Evolutionary conservation across 2,888 invertebrate species (phyloP).

Genomic region (Blastobasis adustella): DNA sequence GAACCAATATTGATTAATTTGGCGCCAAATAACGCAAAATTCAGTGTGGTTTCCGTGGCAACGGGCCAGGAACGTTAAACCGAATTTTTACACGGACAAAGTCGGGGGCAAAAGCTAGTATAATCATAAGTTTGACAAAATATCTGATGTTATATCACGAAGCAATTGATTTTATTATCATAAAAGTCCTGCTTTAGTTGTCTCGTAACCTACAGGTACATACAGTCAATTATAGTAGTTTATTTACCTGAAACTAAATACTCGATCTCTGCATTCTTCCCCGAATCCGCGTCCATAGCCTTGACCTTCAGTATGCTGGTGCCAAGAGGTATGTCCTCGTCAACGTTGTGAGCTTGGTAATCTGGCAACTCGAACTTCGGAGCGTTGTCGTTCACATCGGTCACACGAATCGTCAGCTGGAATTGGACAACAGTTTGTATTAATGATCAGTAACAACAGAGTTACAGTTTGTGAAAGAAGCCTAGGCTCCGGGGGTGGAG

Average conservation of each 20-base stretch:
- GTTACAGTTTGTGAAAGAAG: neutral
- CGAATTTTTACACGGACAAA: no score
- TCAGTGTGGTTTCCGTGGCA: no score
- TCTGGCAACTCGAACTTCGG: constrained; percentile 97
- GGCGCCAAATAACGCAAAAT: no score
- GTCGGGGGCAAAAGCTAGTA: no score
- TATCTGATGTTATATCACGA: no score
- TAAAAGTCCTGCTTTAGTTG: no score
- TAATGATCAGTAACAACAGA: neutral
- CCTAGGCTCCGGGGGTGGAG: neutral
- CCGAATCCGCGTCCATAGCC: constrained; percentile 96
- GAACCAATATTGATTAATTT: no score
- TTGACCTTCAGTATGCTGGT: constrained; percentile 95
- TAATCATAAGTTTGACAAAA: no score
- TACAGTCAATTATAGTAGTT: no score
- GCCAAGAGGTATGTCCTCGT: constrained; percentile 94
- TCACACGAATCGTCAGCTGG: constrained; percentile 93
- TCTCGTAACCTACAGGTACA: no score
- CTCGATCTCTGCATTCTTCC: constrained; percentile 95
- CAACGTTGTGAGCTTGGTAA: constrained; percentile 96
- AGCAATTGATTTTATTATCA: no score
- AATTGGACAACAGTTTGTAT: constrained; percentile 26
- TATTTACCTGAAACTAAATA: constrained; percentile 82
- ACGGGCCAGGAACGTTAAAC: no score
- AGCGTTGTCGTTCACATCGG: constrained; percentile 98